A percentile compares a stretch with the other conserved stretches of the same genome.
Conservation (phyloP, 2,113 vertebrate genomes). For the Glaucidium brasilianum region DNA sequence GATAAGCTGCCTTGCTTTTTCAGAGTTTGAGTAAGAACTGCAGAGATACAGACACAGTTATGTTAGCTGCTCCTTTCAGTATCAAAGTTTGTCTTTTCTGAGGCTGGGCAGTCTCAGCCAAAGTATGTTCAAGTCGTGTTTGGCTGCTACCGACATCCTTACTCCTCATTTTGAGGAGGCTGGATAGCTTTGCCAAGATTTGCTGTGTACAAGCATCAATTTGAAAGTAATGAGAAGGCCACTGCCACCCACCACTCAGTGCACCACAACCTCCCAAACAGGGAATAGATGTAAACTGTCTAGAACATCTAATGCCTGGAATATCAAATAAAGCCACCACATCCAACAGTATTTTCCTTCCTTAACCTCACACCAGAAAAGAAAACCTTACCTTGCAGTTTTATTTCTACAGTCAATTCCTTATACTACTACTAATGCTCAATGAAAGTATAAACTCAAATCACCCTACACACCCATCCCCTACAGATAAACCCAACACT, state of each 20-base stretch:
- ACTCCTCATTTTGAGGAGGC: not conserved
- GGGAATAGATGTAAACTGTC: fast-evolving
- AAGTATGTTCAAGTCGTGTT: not conserved
- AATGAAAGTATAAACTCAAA: not conserved
- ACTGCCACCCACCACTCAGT: not conserved
- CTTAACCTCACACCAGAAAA: not conserved
- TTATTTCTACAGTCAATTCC: not conserved
- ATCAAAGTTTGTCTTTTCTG: not conserved
- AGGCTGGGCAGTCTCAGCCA: not conserved
- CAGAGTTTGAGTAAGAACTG: not conserved
- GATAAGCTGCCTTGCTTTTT: not conserved
- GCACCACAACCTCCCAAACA: not conserved
- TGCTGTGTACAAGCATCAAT: not conserved
- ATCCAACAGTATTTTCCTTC: not conserved
- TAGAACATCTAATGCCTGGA: not conserved
- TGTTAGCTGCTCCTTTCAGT: not conserved
- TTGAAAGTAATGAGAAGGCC: not conserved
- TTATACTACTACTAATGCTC: not conserved
- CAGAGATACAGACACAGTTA: not conserved
- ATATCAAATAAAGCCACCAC: not conserved
- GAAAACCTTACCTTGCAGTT: not conserved
- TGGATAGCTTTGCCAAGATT: not conserved
- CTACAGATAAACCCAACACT: not conserved
- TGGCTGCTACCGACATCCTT: not conserved
- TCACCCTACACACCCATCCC: no score